Base-by-base conservation (phyloP, 2,113 vertebrate genomes). In the Dicrurus megarhynchus region DNA sequence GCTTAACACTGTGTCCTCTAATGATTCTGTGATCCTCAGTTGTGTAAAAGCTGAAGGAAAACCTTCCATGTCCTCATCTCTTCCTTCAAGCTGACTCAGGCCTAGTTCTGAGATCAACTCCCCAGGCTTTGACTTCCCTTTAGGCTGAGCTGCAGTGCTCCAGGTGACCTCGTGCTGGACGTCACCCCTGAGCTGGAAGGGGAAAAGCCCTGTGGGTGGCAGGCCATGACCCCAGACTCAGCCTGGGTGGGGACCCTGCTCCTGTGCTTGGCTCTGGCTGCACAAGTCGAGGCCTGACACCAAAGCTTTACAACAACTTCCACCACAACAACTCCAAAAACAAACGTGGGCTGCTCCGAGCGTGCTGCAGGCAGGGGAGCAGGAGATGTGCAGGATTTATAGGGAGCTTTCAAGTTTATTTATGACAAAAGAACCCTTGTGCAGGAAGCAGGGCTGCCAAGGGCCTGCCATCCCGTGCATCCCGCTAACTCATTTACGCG, bases 141-240 rank as follows among this genome's bases (percentile, higher is more conserved):
- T 24, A 16, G 1, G 7, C 6, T 6, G 30, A 24, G 19, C 30
- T 55, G 18, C 24, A 23, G 16, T 0, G 2, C 11, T 30, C 3
- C 33, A 10, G 37, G 16, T 46, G 79, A 16, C 19, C 41, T 60
- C 3, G 17, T 26, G 46, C 8, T 77, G 70, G 84, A 1, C 44
- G 16, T 55, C 39, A 8, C 2, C 19, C 0, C 55, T 22, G 47
- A 18, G 2, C 11, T 8, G 22, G 39, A 33, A 63, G 5, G 20
- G 27, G 27, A 13, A 16, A 28, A 56, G 5, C 30, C 19, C 4
- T 4, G 30, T 6, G 39, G 37, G 41, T 21, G 56, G 5, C 32
- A 32, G 35, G 27, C 6, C 17, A 5, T 44, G 68, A 17, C 18
- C 50, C 65, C 46, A 21, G 44, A 7, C 50, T 44, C 13, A 9